Evolutionary conservation across 2,888 invertebrate species (phyloP), one percentile per base, ranked within the genome.

Genomic region (Lepeophtheirus nordmannii): DNA sequence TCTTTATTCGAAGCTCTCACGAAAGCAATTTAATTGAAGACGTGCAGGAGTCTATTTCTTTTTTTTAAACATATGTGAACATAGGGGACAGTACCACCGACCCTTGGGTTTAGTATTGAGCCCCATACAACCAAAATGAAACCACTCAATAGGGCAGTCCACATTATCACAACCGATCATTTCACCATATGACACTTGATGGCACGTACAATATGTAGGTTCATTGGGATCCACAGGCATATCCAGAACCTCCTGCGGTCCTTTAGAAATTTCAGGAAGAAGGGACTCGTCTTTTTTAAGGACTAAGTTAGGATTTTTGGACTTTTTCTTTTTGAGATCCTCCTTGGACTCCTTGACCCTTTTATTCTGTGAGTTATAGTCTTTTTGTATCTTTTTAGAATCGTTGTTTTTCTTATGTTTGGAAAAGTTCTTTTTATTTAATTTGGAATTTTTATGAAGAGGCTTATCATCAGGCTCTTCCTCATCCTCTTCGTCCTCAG

Each of bases 201-300:
- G 93, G 74, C 97, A 98, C 53, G 94, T 79, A 75, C 96, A 98
- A 75, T 98, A 98, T 0, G 94, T 96, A 0, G 97, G 97, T 75
- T 98, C 97, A 74, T 97, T 97, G 0, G 97, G 97, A 80, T 98
- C 80, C 1, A 82, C 81, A 8, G 81, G 81, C 81, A 82, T 82
- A 72, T 82, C 81, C 62, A 81, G 72, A 1, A 80, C 79, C 69
- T 80, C 96, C 70, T 92, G 89, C 0, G 90, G 87, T 30, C 30
- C 30, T 30, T 30, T 30, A 5, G 30, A 30, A 30, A 30, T 77
- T 2, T 23, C n/a, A 14, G 53, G 8, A 53, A n/a, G 17, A 53
- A 53, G 53, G 17, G n/a, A 53, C 1, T 30, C 30, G 30, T 30
- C 30, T 30, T 30, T 30, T 30, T 30, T 30, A 5, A 5, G 30